phyloP scores from a whole-genome alignment of 2,113 vertebrate species.

The Cygnus buccinator region DNA sequence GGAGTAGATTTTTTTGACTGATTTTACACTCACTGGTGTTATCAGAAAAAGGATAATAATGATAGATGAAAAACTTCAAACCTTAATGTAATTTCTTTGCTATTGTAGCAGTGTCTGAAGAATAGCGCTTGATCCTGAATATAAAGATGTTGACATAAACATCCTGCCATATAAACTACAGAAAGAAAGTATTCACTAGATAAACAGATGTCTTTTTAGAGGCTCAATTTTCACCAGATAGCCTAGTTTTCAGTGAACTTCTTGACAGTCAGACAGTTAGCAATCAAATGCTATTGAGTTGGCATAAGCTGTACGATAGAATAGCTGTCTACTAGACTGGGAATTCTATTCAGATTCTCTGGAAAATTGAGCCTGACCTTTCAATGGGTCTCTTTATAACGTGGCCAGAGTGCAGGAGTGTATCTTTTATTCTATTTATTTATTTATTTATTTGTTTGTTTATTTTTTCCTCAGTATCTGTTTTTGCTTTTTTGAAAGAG shows the following conservation, averaged over 20 bases:
- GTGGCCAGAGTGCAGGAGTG: background rate
- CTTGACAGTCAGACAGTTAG: background rate
- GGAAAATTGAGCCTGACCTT: background rate
- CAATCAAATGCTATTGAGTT: background rate
- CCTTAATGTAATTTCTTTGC: background rate
- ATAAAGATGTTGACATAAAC: background rate
- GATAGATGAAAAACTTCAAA: background rate
- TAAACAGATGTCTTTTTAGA: background rate
- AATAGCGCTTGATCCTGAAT: background rate
- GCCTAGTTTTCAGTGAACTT: background rate
- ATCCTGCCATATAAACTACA: background rate
- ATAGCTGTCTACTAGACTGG: background rate
- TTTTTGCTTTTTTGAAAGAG: background rate
- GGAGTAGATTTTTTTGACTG: background rate
- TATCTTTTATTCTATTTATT: background rate
- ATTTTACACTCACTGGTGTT: background rate
- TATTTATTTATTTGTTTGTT: background rate
- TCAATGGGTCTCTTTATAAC: rapidly evolving
- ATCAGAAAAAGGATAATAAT: background rate
- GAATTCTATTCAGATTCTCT: background rate
- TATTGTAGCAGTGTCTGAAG: background rate
- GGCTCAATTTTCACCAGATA: background rate
- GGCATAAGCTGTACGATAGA: background rate
- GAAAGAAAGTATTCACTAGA: background rate
- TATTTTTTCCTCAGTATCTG: background rate